Conservation (phyloP, 2,888 invertebrate genomes). For the Tholera decimalis region DNA sequence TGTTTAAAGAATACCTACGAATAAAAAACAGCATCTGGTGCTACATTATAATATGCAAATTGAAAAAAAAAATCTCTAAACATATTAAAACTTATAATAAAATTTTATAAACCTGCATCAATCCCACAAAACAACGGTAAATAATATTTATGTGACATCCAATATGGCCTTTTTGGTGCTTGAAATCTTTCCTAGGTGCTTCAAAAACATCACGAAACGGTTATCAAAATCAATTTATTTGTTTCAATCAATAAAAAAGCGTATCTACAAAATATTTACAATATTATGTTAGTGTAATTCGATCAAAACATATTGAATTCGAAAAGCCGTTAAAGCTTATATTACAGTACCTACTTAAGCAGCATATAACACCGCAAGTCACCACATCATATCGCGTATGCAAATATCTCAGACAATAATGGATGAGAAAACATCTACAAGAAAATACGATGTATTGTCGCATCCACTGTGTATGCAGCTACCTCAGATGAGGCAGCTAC, state of each 20-base stretch:
- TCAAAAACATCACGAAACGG: not conserved
- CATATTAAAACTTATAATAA: conserved; percentile 17
- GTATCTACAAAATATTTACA: too few species aligned
- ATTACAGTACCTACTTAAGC: conserved; percentile 25
- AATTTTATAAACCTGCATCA: conserved; percentile 20
- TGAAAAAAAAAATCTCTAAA: conserved; percentile 59
- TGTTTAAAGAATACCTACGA: conserved; percentile 6
- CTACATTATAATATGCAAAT: conserved; percentile 69
- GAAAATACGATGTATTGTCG: conserved; percentile 75
- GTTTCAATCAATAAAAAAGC: not conserved
- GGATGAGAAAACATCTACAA: conserved; percentile 72
- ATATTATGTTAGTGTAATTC: too few species aligned
- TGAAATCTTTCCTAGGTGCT: too few species aligned
- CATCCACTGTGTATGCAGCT: conserved; percentile 57
- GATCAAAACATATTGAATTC: conserved; percentile 16
- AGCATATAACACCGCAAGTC: conserved; percentile 44
- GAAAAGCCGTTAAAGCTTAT: conserved; percentile 23
- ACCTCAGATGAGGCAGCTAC: too few species aligned
- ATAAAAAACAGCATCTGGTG: conserved; percentile 9
- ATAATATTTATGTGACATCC: conserved; percentile 6
- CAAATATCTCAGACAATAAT: conserved; percentile 76
- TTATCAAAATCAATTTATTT: not conserved
- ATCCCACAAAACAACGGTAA: conserved; percentile 22
- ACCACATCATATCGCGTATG: conserved; percentile 67
- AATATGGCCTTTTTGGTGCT: not conserved